These are phyloP conservation scores for Ochotona curzoniae DNA, from an alignment of 2,113 vertebrate genomes.

Conservation along the genomic window DNA sequence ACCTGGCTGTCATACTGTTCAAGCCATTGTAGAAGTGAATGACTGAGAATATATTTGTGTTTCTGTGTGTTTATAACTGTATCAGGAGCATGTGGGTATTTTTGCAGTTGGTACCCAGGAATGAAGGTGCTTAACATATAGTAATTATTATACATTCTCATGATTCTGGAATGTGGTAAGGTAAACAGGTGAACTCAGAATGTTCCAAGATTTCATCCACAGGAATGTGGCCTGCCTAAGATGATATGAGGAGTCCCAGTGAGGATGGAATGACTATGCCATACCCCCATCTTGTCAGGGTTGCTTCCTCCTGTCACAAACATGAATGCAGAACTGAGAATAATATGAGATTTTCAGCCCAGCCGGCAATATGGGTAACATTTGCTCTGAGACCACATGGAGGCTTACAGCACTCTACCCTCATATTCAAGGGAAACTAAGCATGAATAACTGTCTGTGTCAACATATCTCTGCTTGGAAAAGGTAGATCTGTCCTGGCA, in stretches of 20 bases:
- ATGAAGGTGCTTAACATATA: neutral
- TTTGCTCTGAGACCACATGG: neutral
- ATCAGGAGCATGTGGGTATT: neutral
- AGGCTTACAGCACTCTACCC: neutral
- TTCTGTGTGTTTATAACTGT: neutral
- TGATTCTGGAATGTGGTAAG: neutral
- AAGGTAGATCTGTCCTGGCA: slow-evolving; percentile 45
- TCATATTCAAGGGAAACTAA: slow-evolving; percentile 27
- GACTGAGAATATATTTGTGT: neutral
- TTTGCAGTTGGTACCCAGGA: neutral
- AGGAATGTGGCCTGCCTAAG: neutral
- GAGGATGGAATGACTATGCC: neutral
- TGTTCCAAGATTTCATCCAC: neutral
- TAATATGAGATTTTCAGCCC: neutral
- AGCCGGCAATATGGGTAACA: neutral
- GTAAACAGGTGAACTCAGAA: neutral
- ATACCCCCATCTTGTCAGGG: neutral
- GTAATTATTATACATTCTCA: neutral
- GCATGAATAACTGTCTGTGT: slow-evolving; percentile 40
- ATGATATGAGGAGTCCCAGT: neutral
- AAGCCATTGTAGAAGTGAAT: slow-evolving; percentile 6
- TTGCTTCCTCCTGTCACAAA: neutral
- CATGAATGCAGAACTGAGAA: slow-evolving; percentile 11
- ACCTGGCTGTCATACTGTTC: neutral
- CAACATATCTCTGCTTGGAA: neutral